These are phyloP conservation scores for Carposina sasakii DNA, from an alignment of 1,140 invertebrate species.

Conservation along the genomic window DNA sequence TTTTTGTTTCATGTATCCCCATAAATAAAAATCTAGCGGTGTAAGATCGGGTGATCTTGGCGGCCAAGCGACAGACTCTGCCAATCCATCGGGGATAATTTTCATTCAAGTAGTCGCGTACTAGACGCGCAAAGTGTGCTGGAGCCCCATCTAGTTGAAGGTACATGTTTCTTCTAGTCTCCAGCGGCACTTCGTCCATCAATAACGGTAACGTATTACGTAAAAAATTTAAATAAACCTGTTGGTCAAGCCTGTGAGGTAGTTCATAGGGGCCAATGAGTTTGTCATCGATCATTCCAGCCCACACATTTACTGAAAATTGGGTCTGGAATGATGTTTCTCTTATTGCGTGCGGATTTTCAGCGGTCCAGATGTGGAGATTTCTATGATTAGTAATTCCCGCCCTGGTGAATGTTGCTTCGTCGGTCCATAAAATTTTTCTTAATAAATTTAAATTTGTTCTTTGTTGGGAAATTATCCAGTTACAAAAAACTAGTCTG, in stretches of 20 bases:
- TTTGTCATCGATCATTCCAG: conserved; percentile 6
- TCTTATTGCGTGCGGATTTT: conserved; percentile 13
- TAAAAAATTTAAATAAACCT: too few relatives aligned
- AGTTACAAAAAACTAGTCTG: too few relatives aligned
- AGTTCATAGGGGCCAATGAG: conserved; percentile 13
- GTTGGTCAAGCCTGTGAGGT: too few relatives aligned
- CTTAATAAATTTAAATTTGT: too few relatives aligned
- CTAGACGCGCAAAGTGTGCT: too few relatives aligned
- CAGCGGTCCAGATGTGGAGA: not conserved
- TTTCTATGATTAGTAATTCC: conserved; percentile 14
- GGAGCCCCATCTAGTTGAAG: too few relatives aligned
- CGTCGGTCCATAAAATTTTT: conserved; percentile 20
- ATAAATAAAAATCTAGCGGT: conserved; percentile 16
- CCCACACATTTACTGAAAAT: conserved; percentile 14
- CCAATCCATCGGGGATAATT: conserved; percentile 18
- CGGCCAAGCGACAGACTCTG: conserved; percentile 2
- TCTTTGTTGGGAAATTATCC: too few relatives aligned
- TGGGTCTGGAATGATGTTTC: conserved; percentile 8
- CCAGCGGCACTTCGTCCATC: too few relatives aligned
- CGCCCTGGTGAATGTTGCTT: conserved; percentile 12
- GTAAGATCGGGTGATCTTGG: conserved; percentile 11
- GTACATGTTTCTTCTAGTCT: too few relatives aligned
- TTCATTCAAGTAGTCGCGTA: too few relatives aligned
- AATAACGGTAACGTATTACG: too few relatives aligned
- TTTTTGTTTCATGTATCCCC: conserved; percentile 10